A percentile compares a stretch with the other conserved stretches of the same genome.
These are phyloP conservation scores for Himalopsyche tibetana DNA, from an alignment of 2,888 invertebrate species.

Conservation along the genomic window DNA sequence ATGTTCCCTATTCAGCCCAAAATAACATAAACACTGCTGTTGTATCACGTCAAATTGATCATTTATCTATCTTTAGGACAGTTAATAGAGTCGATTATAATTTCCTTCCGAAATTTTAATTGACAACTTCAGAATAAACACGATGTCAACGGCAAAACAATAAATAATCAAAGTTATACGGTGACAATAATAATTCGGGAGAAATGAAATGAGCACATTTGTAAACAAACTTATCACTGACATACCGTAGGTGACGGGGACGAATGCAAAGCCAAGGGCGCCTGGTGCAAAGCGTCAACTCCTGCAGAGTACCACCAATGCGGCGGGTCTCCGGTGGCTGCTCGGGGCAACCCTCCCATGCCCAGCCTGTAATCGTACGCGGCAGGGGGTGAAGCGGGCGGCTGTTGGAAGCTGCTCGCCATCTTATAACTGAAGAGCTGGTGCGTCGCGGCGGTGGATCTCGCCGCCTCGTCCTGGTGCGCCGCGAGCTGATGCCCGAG, in stretches of 20 bases:
- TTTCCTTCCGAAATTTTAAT: too few relatives aligned
- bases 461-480: slow-evolving; percentile 67
- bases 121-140: too few relatives aligned
- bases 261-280: slow-evolving; percentile 72
- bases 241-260: slow-evolving; percentile 75
- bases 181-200: slow-evolving; percentile 23
- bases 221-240: slow-evolving; percentile 48
- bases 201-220: not conserved
- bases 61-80: too few relatives aligned
- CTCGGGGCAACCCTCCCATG: slow-evolving; percentile 77
- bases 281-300: slow-evolving; percentile 78
- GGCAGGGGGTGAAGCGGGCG: slow-evolving; percentile 79
- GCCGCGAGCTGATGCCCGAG: slow-evolving; percentile 68
- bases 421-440: slow-evolving; percentile 91
- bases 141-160: not conserved
- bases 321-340: slow-evolving; percentile 70
- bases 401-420: slow-evolving; percentile 83
- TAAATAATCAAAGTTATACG: slow-evolving; percentile 27
- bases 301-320: slow-evolving; percentile 87
- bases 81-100: too few relatives aligned
- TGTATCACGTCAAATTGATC: too few relatives aligned
- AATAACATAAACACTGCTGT: too few relatives aligned
- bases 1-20: too few relatives aligned
- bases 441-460: slow-evolving; percentile 76
- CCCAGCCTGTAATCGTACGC: slow-evolving; percentile 87